Evolutionary conservation across 2,113 vertebrate genomes (phyloP), one percentile per base, ranked within the genome.

Genomic region (Halcyon malimbica): DNA sequence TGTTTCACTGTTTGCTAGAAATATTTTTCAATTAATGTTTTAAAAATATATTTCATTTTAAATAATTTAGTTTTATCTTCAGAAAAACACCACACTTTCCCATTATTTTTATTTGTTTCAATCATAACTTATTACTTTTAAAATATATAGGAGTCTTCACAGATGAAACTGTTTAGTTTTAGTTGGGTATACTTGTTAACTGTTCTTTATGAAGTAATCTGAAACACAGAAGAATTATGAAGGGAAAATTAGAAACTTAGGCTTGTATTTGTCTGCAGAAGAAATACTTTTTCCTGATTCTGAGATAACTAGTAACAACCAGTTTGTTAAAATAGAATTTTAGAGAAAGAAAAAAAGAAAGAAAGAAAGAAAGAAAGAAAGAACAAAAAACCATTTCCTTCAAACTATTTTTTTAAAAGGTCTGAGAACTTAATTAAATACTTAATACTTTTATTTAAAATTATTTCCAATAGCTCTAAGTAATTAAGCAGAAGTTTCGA

Each of bases 361-460:
- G 6, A 11, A 29, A 23, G n/a, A 29, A 44, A 44, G 44, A 44
- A 44, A 44, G 44, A 44, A 44, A 44, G 44, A 44, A 44, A 44
- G 44, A 44, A 44, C 17, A 42, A 20, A 71, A 83, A 56, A 44
- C 11, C 0, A 11, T 63, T 85, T 75, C 35, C 15, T 41, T 18
- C 6, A 63, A 60, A 69, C 4, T 1, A 46, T 2, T n/a, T 35
- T 29, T 6, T 9, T 31, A 16, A 39, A 24, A 51, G 0, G 7
- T 42, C 11, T 33, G 26, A 6, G 6, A 81, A 48, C 24, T 13
- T 71, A 12, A 29, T 70, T 18, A 71, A 81, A 71, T 42, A 35
- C 35, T 35, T 35, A 35, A 19, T 7, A 56, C 3, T 35, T 67
- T 42, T 46, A 23, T 76, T 86, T n/a, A 20, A 54, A 69, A 74